A percentile compares a stretch with the other conserved stretches of the same genome.
Evolutionary conservation across 2,797 vertebrate species (phyloP).

Genomic region (Cuniculus paca): DNA sequence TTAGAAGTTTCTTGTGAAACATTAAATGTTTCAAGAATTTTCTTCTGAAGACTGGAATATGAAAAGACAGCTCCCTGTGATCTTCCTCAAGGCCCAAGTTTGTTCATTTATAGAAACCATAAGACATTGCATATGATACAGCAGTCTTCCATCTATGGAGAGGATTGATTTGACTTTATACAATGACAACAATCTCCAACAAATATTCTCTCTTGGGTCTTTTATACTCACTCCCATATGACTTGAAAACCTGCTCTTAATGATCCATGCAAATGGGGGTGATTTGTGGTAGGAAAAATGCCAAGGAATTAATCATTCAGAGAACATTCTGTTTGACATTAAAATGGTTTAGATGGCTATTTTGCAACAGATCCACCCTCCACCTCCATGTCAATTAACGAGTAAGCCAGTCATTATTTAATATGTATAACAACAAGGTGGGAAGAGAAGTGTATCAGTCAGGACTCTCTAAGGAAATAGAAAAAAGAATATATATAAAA

Average conservation of each 20-base stretch:
- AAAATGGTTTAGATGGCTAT: background rate
- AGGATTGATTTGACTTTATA: background rate
- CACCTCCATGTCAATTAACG: background rate
- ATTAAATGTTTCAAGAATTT: slow-evolving; percentile 30
- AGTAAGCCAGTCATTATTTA: slow-evolving; percentile 10
- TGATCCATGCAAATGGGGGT: background rate
- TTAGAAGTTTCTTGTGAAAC: slow-evolving; percentile 23
- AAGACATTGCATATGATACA: background rate
- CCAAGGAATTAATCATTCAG: background rate
- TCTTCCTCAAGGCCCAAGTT: slow-evolving; percentile 6
- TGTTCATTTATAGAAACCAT: background rate
- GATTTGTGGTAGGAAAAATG: slow-evolving; percentile 43
- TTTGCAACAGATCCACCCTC: background rate
- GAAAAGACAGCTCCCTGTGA: background rate
- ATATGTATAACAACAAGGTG: background rate
- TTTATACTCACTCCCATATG: slow-evolving; percentile 27
- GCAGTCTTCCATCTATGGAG: background rate
- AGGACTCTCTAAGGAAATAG: background rate
- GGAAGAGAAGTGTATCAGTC: slow-evolving; percentile 33
- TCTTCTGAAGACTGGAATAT: background rate
- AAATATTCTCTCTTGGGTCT: background rate
- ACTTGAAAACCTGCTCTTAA: slow-evolving; percentile 51
- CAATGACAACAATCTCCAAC: background rate
- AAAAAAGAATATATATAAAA: background rate
- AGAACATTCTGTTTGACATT: slow-evolving; percentile 44